Evolutionary conservation across 2,113 vertebrate genomes (phyloP).

Genomic region (Neogale vison): DNA sequence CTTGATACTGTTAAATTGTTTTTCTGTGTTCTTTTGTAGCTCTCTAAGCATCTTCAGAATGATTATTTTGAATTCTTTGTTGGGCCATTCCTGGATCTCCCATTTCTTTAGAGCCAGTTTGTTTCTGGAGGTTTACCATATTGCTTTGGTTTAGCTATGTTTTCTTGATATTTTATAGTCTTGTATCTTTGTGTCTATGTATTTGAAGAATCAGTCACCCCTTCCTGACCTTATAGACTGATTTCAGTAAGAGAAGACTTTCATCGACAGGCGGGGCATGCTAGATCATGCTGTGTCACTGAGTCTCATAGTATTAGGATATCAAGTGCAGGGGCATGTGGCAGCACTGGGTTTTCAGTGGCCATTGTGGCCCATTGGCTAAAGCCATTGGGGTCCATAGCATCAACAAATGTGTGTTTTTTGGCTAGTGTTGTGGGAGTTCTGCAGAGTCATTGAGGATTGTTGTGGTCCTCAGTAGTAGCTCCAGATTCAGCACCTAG

Average conservation of each 20-base stretch:
- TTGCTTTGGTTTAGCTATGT: background rate
- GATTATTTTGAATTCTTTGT: background rate
- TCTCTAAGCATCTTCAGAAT: background rate
- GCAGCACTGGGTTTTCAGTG: background rate
- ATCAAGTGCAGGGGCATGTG: background rate
- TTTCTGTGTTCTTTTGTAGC: background rate
- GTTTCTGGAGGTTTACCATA: background rate
- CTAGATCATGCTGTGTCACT: background rate
- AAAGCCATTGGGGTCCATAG: background rate
- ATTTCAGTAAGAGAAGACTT: background rate
- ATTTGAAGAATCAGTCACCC: background rate
- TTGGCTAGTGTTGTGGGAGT: background rate
- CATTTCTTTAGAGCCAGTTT: background rate
- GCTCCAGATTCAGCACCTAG: background rate
- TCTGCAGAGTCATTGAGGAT: background rate
- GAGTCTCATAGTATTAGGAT: background rate
- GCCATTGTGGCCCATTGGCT: too few relatives aligned
- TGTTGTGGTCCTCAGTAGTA: background rate
- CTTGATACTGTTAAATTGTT: background rate
- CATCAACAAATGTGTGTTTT: background rate
- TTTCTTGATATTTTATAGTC: background rate
- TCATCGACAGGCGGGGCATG: background rate
- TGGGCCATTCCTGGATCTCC: background rate
- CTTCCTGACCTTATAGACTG: background rate
- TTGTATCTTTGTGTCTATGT: background rate